Base-by-base conservation (phyloP, 2,888 invertebrate species). In the Eristalis pertinax region DNA sequence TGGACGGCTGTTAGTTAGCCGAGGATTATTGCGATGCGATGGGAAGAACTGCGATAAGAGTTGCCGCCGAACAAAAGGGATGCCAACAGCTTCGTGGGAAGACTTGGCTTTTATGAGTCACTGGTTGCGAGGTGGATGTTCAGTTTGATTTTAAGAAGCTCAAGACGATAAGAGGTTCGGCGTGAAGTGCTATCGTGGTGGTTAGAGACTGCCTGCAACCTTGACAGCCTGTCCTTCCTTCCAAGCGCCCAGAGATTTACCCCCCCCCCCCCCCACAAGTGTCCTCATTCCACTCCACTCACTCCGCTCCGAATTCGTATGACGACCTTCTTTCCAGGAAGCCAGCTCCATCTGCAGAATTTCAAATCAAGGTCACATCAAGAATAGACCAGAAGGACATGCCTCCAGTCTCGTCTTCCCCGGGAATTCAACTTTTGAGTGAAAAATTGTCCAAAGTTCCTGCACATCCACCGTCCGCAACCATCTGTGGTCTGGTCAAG, bases 41-140 rank as follows among this genome's bases (percentile, higher is more conserved):
- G 72, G 62, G 41, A 41, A 60, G 24, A n/a, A n/a, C n/a, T 26
- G 38, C 41, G 58, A 60, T 70, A 70, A 60, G 32, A 72, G 62
- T 62, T 41, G 24, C 15, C 38, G 24, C 15, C 38, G 35, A 26
- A 56, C 35, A 70, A 38, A 38, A 62, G 43, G 43, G n/a, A n/a
- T 13, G 3, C 38, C 32, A 8, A 41, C 41, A 43, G n/a, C n/a
- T 15, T 50, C 15, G 43, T 50, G 4, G 3, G 4, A 43, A 4
- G 13, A 15, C 43, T 50, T 50, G n/a, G n/a, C 4, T 50, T 50
- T 19, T 43, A n/a, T 19, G 19, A 50, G 32, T 32, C 32, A 32
- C 7, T 32, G 4, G 7, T n/a, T 32, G 32, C 32, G 32, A 8
- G 1, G 32, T 32, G 32, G 32, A 8, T 32, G 32, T 29, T 41